Base-by-base conservation (phyloP, 2,888 invertebrate species). In the Steinernema carpocapsae region DNA sequence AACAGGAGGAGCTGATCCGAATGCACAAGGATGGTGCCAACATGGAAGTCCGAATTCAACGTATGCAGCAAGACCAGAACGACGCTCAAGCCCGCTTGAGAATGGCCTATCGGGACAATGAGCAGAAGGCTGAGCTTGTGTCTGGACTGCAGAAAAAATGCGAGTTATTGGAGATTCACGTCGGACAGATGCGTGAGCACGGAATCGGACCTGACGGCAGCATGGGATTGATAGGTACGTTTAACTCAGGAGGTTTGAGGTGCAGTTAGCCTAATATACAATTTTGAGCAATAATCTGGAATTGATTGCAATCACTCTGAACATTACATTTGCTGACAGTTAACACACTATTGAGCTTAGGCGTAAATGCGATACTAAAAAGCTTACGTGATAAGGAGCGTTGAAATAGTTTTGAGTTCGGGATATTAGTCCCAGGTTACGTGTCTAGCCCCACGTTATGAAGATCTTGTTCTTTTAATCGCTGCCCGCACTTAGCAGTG, bases 1-100 rank as follows among this genome's bases (percentile, higher is more conserved):
- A 26, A 26, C 56, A 56, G 17, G 56, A 56, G 26, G 26, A 56
- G 17, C 22, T 26, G 26, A 24, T 2, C 4, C 19, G 56, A 26
- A 3, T 7, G 12, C 56, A 24, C 6, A 76, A 74, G 29, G 82
- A 83, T 59, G 75, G 78, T 12, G 81, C 84, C 0, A 76, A 73
- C 10, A 56, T 81, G 51, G 85, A 87, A 72, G 81, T 86, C 2
- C 79, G 79, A 43, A 73, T 83, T 2, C 72, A 83, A 22, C 77
- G 80, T 45, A 76, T 84, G 42, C 83, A 85, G 56, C 85, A 86
- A 76, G 87, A 87, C 72, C 77, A 79, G 71, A 82, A 80, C 74
- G 87, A 88, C 70, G 81, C 82, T 7, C 85, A 84, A 76, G 84
- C 56, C 6, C 56, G 56, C 26, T 26, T 56, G 6, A 3, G 26